Evolutionary conservation across 2,797 vertebrate species (phyloP).

Genomic region (Tympanoctomys barrerae): DNA sequence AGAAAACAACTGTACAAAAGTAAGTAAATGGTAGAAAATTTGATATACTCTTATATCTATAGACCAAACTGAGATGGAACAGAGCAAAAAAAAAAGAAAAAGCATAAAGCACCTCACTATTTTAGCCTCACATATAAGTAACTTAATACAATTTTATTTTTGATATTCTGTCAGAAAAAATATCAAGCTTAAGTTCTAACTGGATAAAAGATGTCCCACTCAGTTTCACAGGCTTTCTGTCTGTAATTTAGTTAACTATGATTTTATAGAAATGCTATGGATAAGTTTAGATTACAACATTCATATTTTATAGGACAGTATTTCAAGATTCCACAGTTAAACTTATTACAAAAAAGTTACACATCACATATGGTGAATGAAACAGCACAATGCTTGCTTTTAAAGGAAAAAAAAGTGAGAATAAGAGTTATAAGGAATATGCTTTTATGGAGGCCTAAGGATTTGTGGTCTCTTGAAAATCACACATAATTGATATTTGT

Average conservation of each 20-base stretch:
- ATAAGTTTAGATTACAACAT: not conserved
- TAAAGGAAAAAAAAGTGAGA: not conserved
- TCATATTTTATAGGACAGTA: not conserved
- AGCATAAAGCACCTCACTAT: not conserved
- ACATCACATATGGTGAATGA: not conserved
- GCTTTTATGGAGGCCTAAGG: not conserved
- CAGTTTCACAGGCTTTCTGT: not conserved
- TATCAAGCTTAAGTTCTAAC: not conserved
- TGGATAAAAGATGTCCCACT: not conserved
- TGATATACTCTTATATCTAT: not conserved
- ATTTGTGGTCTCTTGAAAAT: not conserved
- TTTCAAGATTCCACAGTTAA: not conserved
- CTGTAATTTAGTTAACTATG: not conserved
- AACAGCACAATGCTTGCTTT: not conserved
- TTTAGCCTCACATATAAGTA: not conserved
- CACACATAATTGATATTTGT: not conserved
- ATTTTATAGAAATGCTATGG: not conserved
- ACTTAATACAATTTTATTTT: not conserved
- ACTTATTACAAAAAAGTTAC: not conserved
- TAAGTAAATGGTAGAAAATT: not conserved
- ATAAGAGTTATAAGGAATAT: not conserved
- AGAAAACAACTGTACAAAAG: slow-evolving; percentile 27
- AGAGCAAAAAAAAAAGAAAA: not conserved
- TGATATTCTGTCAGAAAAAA: slow-evolving; percentile 4
- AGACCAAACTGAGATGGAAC: not conserved